phyloP scores from a whole-genome alignment of 2,797 vertebrate species.

The Cyprinella venusta region DNA sequence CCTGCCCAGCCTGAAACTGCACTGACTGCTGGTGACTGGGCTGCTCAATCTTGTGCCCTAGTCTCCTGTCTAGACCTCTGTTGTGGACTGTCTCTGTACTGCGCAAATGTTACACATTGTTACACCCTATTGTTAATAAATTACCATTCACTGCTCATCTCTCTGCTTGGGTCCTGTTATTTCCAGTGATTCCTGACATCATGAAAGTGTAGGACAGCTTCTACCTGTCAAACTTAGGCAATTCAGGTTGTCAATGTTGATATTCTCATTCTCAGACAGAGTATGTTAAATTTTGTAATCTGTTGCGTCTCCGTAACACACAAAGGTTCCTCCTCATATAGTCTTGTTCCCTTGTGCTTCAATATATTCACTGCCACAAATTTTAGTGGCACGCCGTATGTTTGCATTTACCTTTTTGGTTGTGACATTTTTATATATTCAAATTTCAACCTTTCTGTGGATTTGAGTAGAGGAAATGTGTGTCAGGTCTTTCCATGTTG shows the following conservation, averaged over 20 bases:
- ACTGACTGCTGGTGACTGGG: no score
- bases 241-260: slow-evolving; percentile 1
- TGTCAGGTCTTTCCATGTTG: not conserved
- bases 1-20: no score
- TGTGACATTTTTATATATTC: slow-evolving; percentile 58
- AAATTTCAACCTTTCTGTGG: slow-evolving; percentile 61
- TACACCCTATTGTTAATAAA: no score
- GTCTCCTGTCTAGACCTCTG: no score
- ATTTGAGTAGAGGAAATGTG: not conserved
- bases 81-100: no score
- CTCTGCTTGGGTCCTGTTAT: no score
- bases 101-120: no score
- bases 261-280: not conserved
- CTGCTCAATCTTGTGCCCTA: no score
- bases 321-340: not conserved
- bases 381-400: not conserved
- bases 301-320: not conserved
- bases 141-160: no score
- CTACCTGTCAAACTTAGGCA: slow-evolving; percentile 44
- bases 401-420: slow-evolving; percentile 41
- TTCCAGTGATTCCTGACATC: no score
- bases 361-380: not conserved
- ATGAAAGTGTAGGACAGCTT: slow-evolving; percentile 39
- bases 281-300: not conserved
- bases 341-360: not conserved